phyloP scores from a whole-genome alignment of 2,113 vertebrate genomes.

The Tilapia sparmanii region DNA sequence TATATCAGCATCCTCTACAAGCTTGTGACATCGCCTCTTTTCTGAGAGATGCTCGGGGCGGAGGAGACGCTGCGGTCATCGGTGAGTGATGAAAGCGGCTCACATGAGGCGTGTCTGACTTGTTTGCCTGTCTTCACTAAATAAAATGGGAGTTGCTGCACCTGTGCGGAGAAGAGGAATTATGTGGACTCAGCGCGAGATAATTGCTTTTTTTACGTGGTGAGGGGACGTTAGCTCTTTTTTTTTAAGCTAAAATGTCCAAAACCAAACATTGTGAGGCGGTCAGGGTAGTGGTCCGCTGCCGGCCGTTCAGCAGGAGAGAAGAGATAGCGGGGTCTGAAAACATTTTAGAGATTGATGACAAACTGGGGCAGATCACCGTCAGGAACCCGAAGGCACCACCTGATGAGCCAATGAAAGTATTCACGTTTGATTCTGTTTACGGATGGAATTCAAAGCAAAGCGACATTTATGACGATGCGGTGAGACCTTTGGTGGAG shows the following conservation, averaged over 20 bases:
- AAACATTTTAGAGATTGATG: constrained; percentile 82
- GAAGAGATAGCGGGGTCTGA: constrained; percentile 77
- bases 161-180: background rate
- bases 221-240: background rate
- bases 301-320: constrained; percentile 82
- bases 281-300: constrained; percentile 91
- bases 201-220: background rate
- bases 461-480: constrained; percentile 87
- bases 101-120: background rate
- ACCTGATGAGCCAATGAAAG: constrained; percentile 83
- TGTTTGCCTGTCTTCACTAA: background rate
- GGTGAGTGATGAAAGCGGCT: background rate
- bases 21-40: background rate
- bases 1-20: constrained; percentile 10
- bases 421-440: constrained; percentile 92
- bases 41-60: constrained; percentile 14
- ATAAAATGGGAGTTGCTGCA: background rate
- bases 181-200: background rate
- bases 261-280: constrained; percentile 79
- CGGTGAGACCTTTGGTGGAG: constrained; percentile 87
- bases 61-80: background rate
- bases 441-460: constrained; percentile 86
- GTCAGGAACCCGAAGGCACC: constrained; percentile 81
- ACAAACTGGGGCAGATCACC: constrained; percentile 87
- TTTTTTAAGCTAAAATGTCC: constrained; percentile 50